Conservation (phyloP, 35 echinoderm and acorn worm species). For the Anneissia japonica region DNA sequence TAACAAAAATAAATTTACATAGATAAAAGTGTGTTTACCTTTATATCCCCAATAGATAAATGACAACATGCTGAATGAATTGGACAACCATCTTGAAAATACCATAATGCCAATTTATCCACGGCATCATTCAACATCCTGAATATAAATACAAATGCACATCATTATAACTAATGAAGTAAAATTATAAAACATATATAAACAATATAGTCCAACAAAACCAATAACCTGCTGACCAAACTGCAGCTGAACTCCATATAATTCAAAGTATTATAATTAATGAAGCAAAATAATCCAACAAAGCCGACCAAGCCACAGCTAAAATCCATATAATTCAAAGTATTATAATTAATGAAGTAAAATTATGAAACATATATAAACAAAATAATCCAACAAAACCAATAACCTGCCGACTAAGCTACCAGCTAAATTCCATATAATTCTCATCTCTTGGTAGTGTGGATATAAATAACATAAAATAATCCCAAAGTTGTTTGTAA, state of each 20-base stretch:
- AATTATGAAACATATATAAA: background rate
- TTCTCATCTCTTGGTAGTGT: slow-evolving; percentile 49
- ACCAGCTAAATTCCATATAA: slow-evolving; percentile 16
- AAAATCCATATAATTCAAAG: background rate
- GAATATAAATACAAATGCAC: background rate
- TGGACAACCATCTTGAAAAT: slow-evolving; percentile 80
- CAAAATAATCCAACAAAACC: background rate
- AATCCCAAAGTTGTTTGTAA: background rate
- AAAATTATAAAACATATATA: background rate
- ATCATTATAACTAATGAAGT: background rate
- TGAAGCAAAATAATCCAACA: background rate
- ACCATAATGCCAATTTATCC: slow-evolving; percentile 53
- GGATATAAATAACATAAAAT: too few species aligned
- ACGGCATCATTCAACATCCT: slow-evolving; percentile 41
- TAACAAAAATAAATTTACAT: too few species aligned
- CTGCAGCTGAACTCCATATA: slow-evolving; percentile 20
- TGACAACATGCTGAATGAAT: slow-evolving; percentile 89
- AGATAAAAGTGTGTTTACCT: slow-evolving; percentile 26
- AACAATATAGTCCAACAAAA: background rate
- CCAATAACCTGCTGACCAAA: background rate
- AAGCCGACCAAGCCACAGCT: background rate
- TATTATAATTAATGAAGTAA: background rate
- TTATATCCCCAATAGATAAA: slow-evolving; percentile 61
- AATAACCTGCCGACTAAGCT: background rate
- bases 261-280: slow-evolving; percentile 31